These are phyloP conservation scores for Symphodus melops DNA, from an alignment of 2,113 vertebrate genomes.

Conservation along the genomic window DNA sequence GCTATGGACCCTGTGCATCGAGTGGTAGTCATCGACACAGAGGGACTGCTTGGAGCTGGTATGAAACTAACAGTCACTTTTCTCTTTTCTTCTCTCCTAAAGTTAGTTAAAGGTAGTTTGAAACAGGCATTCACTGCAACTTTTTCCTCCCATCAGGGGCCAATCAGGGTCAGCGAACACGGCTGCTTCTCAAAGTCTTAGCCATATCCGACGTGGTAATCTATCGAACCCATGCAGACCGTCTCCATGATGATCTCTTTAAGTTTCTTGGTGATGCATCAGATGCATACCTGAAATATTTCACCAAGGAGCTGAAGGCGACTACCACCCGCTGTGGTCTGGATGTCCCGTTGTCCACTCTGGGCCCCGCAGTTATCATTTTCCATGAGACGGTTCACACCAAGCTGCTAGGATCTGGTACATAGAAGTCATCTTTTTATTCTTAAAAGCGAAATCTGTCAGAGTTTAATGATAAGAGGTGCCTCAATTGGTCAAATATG, in stretches of 20 bases:
- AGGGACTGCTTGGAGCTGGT: constrained; percentile 93
- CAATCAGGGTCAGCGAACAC: constrained; percentile 95
- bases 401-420: constrained; percentile 95
- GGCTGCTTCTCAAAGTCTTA: constrained; percentile 96
- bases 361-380: constrained; percentile 96
- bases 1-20: constrained; percentile 94
- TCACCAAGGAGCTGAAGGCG: constrained; percentile 96
- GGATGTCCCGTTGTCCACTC: constrained; percentile 95
- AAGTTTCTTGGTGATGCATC: constrained; percentile 99
- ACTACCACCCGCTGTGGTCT: constrained; percentile 96
- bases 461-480: neutral
- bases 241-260: constrained; percentile 98
- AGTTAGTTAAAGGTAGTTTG: neutral
- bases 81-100: neutral
- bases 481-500: neutral
- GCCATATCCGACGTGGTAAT: constrained; percentile 97
- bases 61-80: neutral
- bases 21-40: constrained; percentile 95
- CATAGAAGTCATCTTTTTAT: neutral
- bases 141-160: constrained; percentile 77
- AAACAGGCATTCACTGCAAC: neutral
- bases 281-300: constrained; percentile 97
- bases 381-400: constrained; percentile 99
- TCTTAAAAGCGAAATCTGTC: neutral
- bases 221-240: constrained; percentile 96